phyloP scores from a whole-genome alignment of 1,140 invertebrate species.

The Zophobas atratus region DNA sequence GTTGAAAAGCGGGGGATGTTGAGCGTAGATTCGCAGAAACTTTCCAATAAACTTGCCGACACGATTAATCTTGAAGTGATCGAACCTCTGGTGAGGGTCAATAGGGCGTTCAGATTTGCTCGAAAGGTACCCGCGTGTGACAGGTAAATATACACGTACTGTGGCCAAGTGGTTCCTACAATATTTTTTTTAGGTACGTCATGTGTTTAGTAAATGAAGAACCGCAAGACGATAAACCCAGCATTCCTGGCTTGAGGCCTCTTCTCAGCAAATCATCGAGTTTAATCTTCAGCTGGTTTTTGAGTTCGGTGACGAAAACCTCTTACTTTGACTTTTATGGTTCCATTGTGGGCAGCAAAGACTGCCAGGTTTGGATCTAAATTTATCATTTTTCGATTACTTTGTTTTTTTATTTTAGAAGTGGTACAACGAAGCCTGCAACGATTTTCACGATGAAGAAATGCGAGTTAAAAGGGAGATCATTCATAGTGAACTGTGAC shows the following conservation, averaged over 20 bases:
- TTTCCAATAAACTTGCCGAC: slow-evolving; percentile 83
- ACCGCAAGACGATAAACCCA: slow-evolving; percentile 69
- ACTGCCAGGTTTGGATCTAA: slow-evolving; percentile 69
- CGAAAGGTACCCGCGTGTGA: slow-evolving; percentile 80
- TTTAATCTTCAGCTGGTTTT: slow-evolving; percentile 78
- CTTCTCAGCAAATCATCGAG: slow-evolving; percentile 81
- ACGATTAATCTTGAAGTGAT: slow-evolving; percentile 86
- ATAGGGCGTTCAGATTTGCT: slow-evolving; percentile 83
- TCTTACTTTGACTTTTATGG: slow-evolving; percentile 74
- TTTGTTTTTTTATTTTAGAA: slow-evolving; percentile 70
- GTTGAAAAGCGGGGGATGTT: slow-evolving; percentile 77
- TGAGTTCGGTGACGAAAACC: slow-evolving; percentile 73
- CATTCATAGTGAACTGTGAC: slow-evolving; percentile 81
- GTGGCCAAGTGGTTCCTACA: neutral
- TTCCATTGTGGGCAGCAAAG: slow-evolving; percentile 70
- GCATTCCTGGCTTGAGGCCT: slow-evolving; percentile 74
- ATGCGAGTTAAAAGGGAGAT: slow-evolving; percentile 85
- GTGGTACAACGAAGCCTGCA: slow-evolving; percentile 81
- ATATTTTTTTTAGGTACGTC: slow-evolving; percentile 71
- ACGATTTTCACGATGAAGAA: slow-evolving; percentile 84
- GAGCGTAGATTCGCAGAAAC: slow-evolving; percentile 73
- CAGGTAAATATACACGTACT: slow-evolving; percentile 62
- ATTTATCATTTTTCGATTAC: neutral
- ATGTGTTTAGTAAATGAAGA: slow-evolving; percentile 82
- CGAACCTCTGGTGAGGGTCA: slow-evolving; percentile 82